Evolutionary conservation across 2,888 invertebrate genomes (phyloP).

Genomic region (Nudaria mundana): DNA sequence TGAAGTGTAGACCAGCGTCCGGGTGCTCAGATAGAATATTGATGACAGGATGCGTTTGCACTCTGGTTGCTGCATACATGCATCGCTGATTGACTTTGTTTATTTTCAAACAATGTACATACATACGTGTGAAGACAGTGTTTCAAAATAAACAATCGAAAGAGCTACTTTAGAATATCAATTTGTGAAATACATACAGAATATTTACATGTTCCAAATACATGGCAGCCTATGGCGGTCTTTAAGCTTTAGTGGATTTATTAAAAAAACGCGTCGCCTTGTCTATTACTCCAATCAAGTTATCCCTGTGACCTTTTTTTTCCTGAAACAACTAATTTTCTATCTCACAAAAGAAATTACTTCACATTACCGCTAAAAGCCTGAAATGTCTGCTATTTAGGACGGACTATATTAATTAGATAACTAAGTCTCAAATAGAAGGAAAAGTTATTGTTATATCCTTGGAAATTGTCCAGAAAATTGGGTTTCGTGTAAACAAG

Average conservation of each 20-base stretch:
- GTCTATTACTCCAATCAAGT: too few relatives aligned
- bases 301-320: too few relatives aligned
- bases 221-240: too few relatives aligned
- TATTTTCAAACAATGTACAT: conserved; percentile 44
- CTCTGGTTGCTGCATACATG: conserved; percentile 50
- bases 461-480: conserved; percentile 10
- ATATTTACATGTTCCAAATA: conserved; percentile 17
- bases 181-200: conserved; percentile 20
- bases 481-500: conserved; percentile 9
- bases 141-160: conserved; percentile 44
- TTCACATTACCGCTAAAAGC: conserved; percentile 6
- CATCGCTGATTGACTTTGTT: conserved; percentile 45
- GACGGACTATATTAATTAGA: conserved; percentile 14
- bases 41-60: conserved; percentile 63
- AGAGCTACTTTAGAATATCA: conserved; percentile 43
- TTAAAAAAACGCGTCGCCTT: too few relatives aligned
- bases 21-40: conserved; percentile 63
- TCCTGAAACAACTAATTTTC: background rate
- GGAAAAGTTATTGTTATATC: conserved; percentile 7
- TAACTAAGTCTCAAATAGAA: conserved; percentile 9
- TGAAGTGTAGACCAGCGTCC: conserved; percentile 64
- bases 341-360: conserved; percentile 9
- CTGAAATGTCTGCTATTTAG: conserved; percentile 5
- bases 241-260: background rate
- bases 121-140: conserved; percentile 36